A percentile compares a stretch with the other conserved stretches of the same genome.
Conservation (phyloP, 2,797 vertebrate genomes). For the Gambusia yucatana region DNA sequence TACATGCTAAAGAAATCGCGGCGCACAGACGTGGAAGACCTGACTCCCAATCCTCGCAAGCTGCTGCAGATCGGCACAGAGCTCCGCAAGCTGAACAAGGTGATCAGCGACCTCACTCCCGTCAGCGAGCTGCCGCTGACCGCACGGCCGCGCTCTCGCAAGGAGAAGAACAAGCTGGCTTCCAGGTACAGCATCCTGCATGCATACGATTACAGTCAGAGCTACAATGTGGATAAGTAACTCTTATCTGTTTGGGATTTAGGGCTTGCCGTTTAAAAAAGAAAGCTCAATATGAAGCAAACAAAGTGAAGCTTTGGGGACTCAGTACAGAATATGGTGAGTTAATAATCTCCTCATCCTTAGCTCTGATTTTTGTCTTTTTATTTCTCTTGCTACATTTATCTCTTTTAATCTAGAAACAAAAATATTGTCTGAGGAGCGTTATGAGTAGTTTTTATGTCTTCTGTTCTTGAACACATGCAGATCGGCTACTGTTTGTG, state of each 20-base stretch:
- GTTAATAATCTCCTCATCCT: slow-evolving; percentile 10
- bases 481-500: slow-evolving; percentile 97
- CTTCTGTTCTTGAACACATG: slow-evolving; percentile 17
- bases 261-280: slow-evolving; percentile 99
- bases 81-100: slow-evolving; percentile 96
- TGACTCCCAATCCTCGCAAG: slow-evolving; percentile 97
- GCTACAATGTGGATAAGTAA: background rate
- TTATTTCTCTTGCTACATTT: background rate
- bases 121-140: slow-evolving; percentile 97
- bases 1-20: slow-evolving; percentile 96
- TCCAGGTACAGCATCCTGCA: slow-evolving; percentile 86
- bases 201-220: background rate
- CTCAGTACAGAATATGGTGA: slow-evolving; percentile 98
- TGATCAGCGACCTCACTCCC: slow-evolving; percentile 96
- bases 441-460: background rate
- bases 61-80: slow-evolving; percentile 97
- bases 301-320: slow-evolving; percentile 99
- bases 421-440: background rate
- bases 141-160: slow-evolving; percentile 94
- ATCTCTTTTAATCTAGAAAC: background rate
- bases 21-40: slow-evolving; percentile 96
- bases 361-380: background rate
- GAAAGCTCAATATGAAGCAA: slow-evolving; percentile 99
- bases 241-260: slow-evolving; percentile 36
- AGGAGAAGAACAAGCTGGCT: slow-evolving; percentile 98